phyloP scores from a whole-genome alignment of 2,888 invertebrate species.

The Calephelis perditalis region DNA sequence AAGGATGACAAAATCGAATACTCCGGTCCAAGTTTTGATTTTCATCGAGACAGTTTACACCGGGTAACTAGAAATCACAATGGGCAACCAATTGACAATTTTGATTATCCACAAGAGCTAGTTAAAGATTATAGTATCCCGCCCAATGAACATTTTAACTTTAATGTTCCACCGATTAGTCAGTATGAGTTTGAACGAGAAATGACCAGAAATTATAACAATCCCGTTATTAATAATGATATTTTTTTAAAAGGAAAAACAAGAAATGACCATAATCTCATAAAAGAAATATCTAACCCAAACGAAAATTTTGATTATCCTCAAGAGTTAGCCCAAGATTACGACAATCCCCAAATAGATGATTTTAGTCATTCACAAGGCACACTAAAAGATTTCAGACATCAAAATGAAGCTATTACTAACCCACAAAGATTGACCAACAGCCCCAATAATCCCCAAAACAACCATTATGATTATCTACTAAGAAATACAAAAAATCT shows the following conservation, averaged over 20 bases:
- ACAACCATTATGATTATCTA: not conserved
- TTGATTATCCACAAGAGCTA: not conserved
- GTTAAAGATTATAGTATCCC: not conserved
- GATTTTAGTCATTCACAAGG: not conserved
- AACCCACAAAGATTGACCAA: not conserved
- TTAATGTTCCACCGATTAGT: not conserved
- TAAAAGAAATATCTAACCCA: not conserved
- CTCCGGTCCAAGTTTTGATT: not conserved
- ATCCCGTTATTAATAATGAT: not conserved
- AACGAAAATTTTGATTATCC: not conserved
- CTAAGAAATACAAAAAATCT: not conserved
- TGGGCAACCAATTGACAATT: not conserved
- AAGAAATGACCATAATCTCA: not conserved
- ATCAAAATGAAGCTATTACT: not conserved
- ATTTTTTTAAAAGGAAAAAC: not conserved
- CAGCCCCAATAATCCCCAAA: not conserved
- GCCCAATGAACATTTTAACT: not conserved
- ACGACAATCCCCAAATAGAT: not conserved
- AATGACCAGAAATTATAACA: not conserved
- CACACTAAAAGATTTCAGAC: not conserved
- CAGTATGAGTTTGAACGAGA: not conserved
- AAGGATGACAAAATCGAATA: not conserved
- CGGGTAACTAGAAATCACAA: slow-evolving; percentile 2
- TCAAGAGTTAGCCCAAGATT: not conserved
- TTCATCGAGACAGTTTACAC: slow-evolving; percentile 15